A percentile compares a stretch with the other conserved stretches of the same genome.
Evolutionary conservation across 2,797 vertebrate genomes (phyloP).

Genomic region (Meda fulgida): DNA sequence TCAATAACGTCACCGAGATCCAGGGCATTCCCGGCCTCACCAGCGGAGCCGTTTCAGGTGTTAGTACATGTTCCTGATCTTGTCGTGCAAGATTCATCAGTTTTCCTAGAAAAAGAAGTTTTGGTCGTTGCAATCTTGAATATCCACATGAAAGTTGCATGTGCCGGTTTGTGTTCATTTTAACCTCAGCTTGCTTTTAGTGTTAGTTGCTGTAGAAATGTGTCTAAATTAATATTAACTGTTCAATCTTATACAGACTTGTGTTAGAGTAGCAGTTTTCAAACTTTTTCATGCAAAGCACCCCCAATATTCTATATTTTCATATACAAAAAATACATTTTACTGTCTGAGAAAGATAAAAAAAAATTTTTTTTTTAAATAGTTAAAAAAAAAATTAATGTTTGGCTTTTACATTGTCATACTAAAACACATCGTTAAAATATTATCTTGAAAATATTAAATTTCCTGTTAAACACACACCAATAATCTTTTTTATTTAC

Average conservation of each 20-base stretch:
- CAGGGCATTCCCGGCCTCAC: slow-evolving; percentile 92
- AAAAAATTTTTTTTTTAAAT: too few species aligned
- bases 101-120: not conserved
- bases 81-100: not conserved
- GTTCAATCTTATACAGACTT: not conserved
- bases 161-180: not conserved
- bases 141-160: not conserved
- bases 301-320: not conserved
- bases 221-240: not conserved
- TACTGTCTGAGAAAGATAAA: too few species aligned
- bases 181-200: not conserved
- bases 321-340: too few species aligned
- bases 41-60: slow-evolving; percentile 87
- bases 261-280: not conserved
- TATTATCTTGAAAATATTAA: too few species aligned
- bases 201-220: not conserved
- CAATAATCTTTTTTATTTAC: too few species aligned
- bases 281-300: not conserved
- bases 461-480: too few species aligned
- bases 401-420: too few species aligned
- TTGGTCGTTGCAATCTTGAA: not conserved
- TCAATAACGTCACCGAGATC: slow-evolving; percentile 86
- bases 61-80: not conserved
- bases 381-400: too few species aligned
- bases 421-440: too few species aligned